Base-by-base conservation (phyloP, 92 coral and sea anemone species). In the Phenganax stokvisi region DNA sequence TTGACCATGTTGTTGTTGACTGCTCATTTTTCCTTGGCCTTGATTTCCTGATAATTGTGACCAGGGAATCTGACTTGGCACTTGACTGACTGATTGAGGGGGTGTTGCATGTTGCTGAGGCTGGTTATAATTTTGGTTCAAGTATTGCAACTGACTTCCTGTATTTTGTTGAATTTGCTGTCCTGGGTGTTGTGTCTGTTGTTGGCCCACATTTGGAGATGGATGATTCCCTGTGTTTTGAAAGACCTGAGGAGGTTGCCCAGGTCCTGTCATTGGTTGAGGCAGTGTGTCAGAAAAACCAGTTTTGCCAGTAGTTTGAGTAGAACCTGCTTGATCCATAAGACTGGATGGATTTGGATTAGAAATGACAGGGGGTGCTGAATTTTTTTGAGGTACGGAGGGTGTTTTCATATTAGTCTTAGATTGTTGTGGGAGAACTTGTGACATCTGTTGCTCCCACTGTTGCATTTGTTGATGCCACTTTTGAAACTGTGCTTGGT, bases 401-500 rank as follows among this genome's bases (percentile, higher is more conserved):
- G 79, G 82, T 56, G 58, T 74, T 44, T 77, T 83, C 15, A 75
- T 74, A 16, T 85, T 86, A 29, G 37, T 54, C 31, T 81, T 57
- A 60, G 82, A 72, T 31, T 74, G 87, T 59, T 69, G 62, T 30
- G 81, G 56, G 63, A 86, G 29, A 57, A 75, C 77, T 56, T 79
- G 81, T 29, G 86, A 84, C 8, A 56, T n/a, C 51, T 76, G 58
- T 55, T 81, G 65, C 17, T 87, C 89, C 93, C 93, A 93, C 15
- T 84, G 89, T 15, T 89, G 86, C 88, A 93, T 90, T 66, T 87
- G 91, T 30, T 88, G 84, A 71, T 93, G 97, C 89, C 92, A 93
- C 65, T 93, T 93, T 31, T 89, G 98, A 67, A 89, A 93, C 82
- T 91, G 91, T 72, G 89, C 90, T 86, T 93, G 96, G 85, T 93